Base-by-base conservation (phyloP, 2,797 vertebrate species). In the Neosalanx taihuensis region DNA sequence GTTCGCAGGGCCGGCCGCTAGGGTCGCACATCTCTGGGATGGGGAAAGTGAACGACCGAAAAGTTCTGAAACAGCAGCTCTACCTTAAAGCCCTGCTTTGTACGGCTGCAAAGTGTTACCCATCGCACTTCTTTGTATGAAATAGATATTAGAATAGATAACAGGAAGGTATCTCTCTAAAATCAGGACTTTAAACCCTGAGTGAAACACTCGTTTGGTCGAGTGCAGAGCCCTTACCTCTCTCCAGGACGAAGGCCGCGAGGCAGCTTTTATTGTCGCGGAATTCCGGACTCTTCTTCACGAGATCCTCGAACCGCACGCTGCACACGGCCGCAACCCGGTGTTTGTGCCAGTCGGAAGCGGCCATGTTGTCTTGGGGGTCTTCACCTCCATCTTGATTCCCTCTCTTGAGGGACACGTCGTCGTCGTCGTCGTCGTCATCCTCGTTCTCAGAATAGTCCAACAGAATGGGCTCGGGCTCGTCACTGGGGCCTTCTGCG, bases 221-320 rank as follows among this genome's bases (percentile, higher is more conserved):
- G 68, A 18, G 6, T 13, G 49, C 18, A 15, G 15, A 5, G 9
- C 6, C 37, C 84, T 87, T 69, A 92, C 92, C 90, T 87, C 71
- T 89, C 68, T 89, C 89, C 75, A 94, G 68, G 71, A 94, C 81
- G 74, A 94, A 94, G 18, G 89, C 85, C 41, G 93, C 92, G 75
- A 94, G 85, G 81, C 89, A 80, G 81, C 85, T 89, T 79, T 90
- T 93, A 65, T 85, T 89, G 78, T 62, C 76, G 1, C 80, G 61
- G 67, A 91, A 89, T 29, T 88, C 73, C 0, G 90, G 89, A 74
- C 37, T 83, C 79, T 88, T 87, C 77, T 83, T 88, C 73, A 94
- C 66, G 64, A 94, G 88, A 72, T 70, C 72, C 79, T 91, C 86
- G 64, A 93, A 91, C 67, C 53, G 87, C 60, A 85, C 78, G 13